Base-by-base conservation (phyloP, 2,113 vertebrate genomes). In the Nasalis larvatus region DNA sequence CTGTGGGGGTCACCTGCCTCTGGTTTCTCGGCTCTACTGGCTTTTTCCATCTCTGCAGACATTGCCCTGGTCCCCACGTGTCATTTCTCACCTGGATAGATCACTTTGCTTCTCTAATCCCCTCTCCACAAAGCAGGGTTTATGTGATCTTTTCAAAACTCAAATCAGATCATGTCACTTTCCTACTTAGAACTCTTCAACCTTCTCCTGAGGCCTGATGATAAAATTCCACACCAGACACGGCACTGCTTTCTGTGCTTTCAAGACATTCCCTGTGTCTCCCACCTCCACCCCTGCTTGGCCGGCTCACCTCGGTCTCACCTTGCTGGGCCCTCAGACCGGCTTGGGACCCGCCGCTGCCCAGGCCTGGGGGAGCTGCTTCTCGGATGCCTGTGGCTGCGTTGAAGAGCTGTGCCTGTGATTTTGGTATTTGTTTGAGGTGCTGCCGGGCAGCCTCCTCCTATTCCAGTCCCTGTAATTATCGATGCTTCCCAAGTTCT, bases 371-470 rank as follows among this genome's bases (percentile, higher is more conserved):
- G 42, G 42, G 35, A 35, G 54, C 21, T 30, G 6, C 7, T 12
- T 83, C 77, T 56, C 40, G 0, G 12, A 0, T 0, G 3, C 2
- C 37, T 0, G 1, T 40, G 52, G 40, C 30, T 8, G 2, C 6
- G 0, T 12, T n/a, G 12, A 45, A 89, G 18, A 40, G 23, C 82
- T 47, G 27, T 14, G 0, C 1, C 12, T 80, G 10, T 10, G 56
- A 27, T 69, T 47, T 23, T 12, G 49, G 27, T 52, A 8, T 4
- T 6, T 25, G 9, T 3, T 0, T 8, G 20, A 45, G 32, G 8
- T 20, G 27, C 66, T 1, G 7, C 60, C 58, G 30, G 60, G 60
- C 27, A 1, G 73, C n/a, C 37, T 42, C 20, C 3, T 17, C 37
- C 6, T 52, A 63, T 86, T 86, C 52, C 68, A 58, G 32, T 37